Evolutionary conservation across 1,140 invertebrate species (phyloP), one percentile per base, ranked within the genome.

Genomic region (Nomia melanderi): DNA sequence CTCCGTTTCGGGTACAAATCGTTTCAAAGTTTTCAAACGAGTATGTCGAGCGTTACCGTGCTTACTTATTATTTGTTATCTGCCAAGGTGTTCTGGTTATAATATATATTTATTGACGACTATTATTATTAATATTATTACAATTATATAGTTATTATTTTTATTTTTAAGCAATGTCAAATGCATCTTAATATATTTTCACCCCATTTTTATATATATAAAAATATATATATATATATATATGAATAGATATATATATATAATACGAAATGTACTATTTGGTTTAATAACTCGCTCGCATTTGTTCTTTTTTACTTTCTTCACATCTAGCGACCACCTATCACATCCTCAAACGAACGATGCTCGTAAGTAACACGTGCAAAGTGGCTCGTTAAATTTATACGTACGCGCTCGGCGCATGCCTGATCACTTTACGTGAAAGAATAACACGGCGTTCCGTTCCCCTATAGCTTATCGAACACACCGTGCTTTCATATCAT

Each of bases 141-240:
- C 85, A 4, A 86, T 81, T 71, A 87, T 56, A 57, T 56, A 56
- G 54, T 57, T 31, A 57, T 57, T 87, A 90, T 87, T 88, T 89
- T 88, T 84, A 88, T 90, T 88, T 90, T 82, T 89, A 91, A 89
- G 87, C 88, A 88, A 91, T 89, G 87, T 90, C 90, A 92, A 92
- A 92, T 92, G 90, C 91, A 90, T 91, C 91, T 91, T 92, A 92
- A 92, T 92, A 92, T 92, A 92, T 92, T 92, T 92, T 92, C 91
- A 92, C 89, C 92, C 89, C 91, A 91, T 91, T 91, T 91, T 91
- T 92, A 91, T 90, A 91, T 90, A 91, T 89, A 90, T 89, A 90
- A 86, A 91, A 86, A 57, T 17, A 57, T 29, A 29, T 5, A 29
- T 57, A 59, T 27, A 47, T 44, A 47, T 27, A 44, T 63, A 90